Conservation (phyloP, 2,888 invertebrate genomes). For the Amiota communis region DNA sequence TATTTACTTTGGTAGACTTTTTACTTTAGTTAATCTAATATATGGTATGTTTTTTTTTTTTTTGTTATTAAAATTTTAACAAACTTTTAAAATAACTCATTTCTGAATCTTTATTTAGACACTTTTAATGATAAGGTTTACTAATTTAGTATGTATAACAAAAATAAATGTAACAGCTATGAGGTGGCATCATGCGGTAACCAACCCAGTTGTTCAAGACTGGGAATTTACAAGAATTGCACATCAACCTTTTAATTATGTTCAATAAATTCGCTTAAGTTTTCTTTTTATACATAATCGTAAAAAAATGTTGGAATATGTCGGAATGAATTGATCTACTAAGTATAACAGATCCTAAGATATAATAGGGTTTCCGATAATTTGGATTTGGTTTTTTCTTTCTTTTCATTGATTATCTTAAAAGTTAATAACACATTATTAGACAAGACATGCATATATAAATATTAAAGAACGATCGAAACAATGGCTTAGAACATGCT, state of each 20-base stretch:
- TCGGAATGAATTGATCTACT: constrained; percentile 9
- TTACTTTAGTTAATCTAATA: too few species aligned
- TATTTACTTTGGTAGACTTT: too few species aligned
- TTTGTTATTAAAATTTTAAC: too few species aligned
- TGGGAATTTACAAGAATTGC: not conserved
- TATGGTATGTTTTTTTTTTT: too few species aligned
- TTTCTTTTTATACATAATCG: constrained; percentile 2
- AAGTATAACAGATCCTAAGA: not conserved
- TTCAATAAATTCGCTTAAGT: constrained; percentile 22
- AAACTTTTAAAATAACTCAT: not conserved
- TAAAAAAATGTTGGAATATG: constrained; percentile 20
- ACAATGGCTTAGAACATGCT: constrained; percentile 14
- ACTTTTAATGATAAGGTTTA: too few species aligned
- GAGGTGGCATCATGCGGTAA: not conserved
- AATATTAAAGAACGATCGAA: not conserved
- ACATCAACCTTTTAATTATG: not conserved
- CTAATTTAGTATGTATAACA: too few species aligned
- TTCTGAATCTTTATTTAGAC: not conserved
- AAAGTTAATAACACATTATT: constrained; percentile 29
- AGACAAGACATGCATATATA: constrained; percentile 23
- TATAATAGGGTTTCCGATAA: not conserved
- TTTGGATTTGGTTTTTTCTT: constrained; percentile 4
- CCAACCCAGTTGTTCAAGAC: not conserved
- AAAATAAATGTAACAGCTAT: not conserved
- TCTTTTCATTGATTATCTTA: not conserved